A percentile compares a stretch with the other conserved stretches of the same genome.
phyloP scores from a whole-genome alignment of 2,113 vertebrate genomes.

The Aegypius monachus region DNA sequence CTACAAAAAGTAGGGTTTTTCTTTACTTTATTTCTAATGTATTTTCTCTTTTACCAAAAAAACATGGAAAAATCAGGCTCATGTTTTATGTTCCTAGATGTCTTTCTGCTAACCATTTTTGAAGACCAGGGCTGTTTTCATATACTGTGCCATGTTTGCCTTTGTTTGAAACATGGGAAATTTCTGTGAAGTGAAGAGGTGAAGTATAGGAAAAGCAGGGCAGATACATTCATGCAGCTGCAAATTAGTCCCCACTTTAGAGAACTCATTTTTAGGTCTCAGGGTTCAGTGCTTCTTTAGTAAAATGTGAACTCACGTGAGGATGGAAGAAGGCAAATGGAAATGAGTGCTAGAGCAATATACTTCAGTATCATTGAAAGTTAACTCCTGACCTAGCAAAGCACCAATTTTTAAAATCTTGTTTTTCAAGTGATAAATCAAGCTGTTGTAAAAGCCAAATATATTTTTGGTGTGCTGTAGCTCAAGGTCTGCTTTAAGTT shows the following conservation, averaged over 20 bases:
- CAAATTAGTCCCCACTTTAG: background rate
- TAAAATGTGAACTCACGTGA: background rate
- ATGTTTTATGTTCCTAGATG: background rate
- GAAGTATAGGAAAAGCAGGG: background rate
- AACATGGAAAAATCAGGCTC: background rate
- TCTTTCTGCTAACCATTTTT: background rate
- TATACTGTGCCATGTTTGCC: background rate
- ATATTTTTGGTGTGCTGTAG: background rate
- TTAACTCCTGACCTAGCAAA: background rate
- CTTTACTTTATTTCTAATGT: background rate
- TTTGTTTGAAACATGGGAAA: background rate
- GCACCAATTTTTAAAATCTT: background rate
- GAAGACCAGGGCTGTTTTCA: background rate
- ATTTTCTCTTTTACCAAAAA: background rate
- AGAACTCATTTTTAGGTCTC: background rate
- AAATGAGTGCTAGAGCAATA: background rate
- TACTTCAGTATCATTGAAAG: background rate
- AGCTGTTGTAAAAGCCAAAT: background rate
- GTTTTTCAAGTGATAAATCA: slow-evolving; percentile 1
- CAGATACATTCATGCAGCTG: background rate
- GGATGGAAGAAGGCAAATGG: background rate
- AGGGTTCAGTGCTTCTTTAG: background rate
- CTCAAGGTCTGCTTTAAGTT: slow-evolving; percentile 45
- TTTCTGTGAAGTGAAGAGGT: background rate
- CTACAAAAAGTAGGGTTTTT: background rate